Evolutionary conservation across 2,888 invertebrate species (phyloP).

Genomic region (Mamestra brassicae): DNA sequence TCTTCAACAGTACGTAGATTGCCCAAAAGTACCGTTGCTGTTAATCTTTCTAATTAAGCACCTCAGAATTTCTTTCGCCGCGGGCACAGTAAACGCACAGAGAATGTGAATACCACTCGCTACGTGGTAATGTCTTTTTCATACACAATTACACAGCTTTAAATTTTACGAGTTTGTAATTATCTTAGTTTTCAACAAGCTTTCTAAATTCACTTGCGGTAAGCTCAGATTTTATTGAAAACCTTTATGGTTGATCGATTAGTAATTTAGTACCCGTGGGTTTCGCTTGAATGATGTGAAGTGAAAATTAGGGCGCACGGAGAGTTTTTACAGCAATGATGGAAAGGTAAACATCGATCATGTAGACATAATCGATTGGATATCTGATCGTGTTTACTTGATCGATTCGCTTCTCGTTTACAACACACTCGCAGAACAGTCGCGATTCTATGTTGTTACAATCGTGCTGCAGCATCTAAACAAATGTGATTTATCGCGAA

Average conservation of each 20-base stretch:
- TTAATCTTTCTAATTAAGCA: conserved; percentile 73
- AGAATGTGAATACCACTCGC: conserved; percentile 59
- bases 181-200: conserved; percentile 57
- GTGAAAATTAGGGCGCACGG: conserved; percentile 23
- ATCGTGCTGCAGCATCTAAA: conserved; percentile 1
- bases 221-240: conserved; percentile 28
- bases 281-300: conserved; percentile 36
- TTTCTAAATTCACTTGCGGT: conserved; percentile 61
- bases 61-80: conserved; percentile 65
- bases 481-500: conserved; percentile 19
- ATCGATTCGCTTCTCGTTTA: conserved; percentile 35
- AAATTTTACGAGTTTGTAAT: conserved; percentile 37
- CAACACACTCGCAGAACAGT: conserved; percentile 28
- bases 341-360: conserved; percentile 37
- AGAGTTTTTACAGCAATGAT: conserved; percentile 15
- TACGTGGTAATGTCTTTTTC: conserved; percentile 67
- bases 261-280: conserved; percentile 13
- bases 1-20: conserved; percentile 47
- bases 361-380: conserved; percentile 39
- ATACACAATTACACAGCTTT: conserved; percentile 62
- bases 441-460: conserved; percentile 20
- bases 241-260: conserved; percentile 47
- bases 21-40: conserved; percentile 66
- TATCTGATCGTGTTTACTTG: conserved; percentile 27
- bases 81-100: conserved; percentile 57